phyloP scores from a whole-genome alignment of 2,113 vertebrate species.

The Atlantisia rogersi region DNA sequence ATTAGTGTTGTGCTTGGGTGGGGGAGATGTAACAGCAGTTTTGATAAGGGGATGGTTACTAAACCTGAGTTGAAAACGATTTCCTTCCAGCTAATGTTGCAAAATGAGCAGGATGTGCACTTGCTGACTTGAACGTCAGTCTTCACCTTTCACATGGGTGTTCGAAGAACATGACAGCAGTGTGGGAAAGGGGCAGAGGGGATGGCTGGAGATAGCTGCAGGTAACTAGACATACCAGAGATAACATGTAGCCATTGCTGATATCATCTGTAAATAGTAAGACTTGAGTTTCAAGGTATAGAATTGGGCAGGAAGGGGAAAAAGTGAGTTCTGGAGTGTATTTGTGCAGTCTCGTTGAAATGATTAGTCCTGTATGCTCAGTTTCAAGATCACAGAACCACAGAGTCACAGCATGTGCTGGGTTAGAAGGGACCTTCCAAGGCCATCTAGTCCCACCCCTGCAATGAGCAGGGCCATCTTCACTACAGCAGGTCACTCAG shows the following conservation, averaged over 20 bases:
- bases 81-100: constrained; percentile 28
- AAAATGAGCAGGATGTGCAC: constrained; percentile 42
- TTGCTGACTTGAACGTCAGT: background rate
- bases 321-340: background rate
- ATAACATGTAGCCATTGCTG: background rate
- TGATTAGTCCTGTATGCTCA: background rate
- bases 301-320: background rate
- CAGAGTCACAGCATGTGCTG: too few relatives aligned
- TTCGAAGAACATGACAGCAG: background rate
- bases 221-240: too few relatives aligned
- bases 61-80: background rate
- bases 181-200: background rate
- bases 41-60: background rate
- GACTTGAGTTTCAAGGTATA: background rate
- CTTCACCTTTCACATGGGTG: background rate
- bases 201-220: background rate
- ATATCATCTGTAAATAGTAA: background rate
- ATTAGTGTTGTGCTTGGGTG: background rate
- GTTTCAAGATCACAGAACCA: background rate
- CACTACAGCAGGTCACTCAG: too few relatives aligned
- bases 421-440: too few relatives aligned
- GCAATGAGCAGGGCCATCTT: too few relatives aligned
- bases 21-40: background rate
- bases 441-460: too few relatives aligned
- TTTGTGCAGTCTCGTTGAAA: background rate